Base-by-base conservation (phyloP, 2,888 invertebrate species). In the Eupithecia vulgata region DNA sequence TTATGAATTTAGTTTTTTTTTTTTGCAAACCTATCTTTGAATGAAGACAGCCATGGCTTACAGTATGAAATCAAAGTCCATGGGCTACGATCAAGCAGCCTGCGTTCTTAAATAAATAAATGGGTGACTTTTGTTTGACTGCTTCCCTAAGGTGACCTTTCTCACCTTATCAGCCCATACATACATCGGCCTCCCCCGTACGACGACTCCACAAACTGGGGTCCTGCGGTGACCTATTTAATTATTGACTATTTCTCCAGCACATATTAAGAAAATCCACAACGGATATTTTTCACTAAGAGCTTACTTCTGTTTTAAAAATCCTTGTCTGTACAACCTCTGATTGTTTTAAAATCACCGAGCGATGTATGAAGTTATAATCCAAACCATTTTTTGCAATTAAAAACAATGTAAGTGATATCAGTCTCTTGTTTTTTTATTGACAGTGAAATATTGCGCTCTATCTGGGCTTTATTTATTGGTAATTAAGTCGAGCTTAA, bases 271-370 rank as follows among this genome's bases (percentile, higher is more conserved):
- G n/a, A n/a, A 0, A 48, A 45, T 17, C 7, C 45, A n/a, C 7
- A 48, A 8, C 7, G n/a, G 6, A 21, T 7, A 8, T 8, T n/a
- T 48, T 48, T 48, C 17, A 48, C 48, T 10, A 48, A n/a, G 8
- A 10, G 0, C n/a, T 48, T 48, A n/a, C n/a, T n/a, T 48, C 5
- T n/a, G 5, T 21, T n/a, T n/a, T 48, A 7, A 61, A 7, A 61
- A 65, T 37, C n/a, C 40, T 13, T 21, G 21, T 65, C 25, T 65
- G 64, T 65, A 65, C 64, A 65, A 10, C 1, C 64, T 65, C 87
- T 88, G 88, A 89, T 88, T 87, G 87, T 85, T 87, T 81, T 85
- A 84, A 84, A 88, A 75, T 70, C 80, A 78, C 72, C 71, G 68
- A 76, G 69, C 68, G 66, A 74, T 75, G 81, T 81, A 82, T 82